Base-by-base conservation (phyloP, 1,140 invertebrate species). In the Diorhabda carinulata region DNA sequence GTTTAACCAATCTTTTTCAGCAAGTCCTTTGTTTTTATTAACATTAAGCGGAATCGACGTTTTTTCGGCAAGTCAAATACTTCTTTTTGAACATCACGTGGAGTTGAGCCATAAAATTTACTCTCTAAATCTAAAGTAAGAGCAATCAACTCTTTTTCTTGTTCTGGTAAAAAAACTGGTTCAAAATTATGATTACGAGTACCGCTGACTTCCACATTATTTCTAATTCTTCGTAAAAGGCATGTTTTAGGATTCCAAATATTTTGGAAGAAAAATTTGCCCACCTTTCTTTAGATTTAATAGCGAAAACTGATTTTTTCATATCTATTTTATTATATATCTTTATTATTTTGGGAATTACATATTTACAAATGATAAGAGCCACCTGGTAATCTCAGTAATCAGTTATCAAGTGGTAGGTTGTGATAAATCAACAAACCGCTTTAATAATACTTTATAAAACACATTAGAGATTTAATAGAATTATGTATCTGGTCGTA, bases 31-130 rank as follows among this genome's bases (percentile, higher is more conserved):
- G 2, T 25, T 25, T 25, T 25, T 25, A 25, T 25, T 25, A 25
- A 25, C 25, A 25, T 25, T 25, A 25, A 1, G 25, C 25, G 25
- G 25, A 25, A 25, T 25, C 25, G 25, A 0, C 1, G 25, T 25
- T 1, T 25, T 25, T 25, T 25, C 25, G 25, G 25, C 25, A 25
- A 25, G 64, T 74, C 64, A 69, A 69, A 77, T 3, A 70, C 71
- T 25, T 75, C 47, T 56, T 63, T 64, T 61, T 62, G 60, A 66
- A 69, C 72, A 43, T 73, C 70, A 25, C 10, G 47, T 44, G 44
- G 47, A 64, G 72, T 72, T 9, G 74, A 45, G 47, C 73, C 71
- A 70, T 69, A 73, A 63, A 73, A 73, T 9, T 69, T 56, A 47
- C 43, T 71, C 9, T 74, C 72, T 45, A 74, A 67, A 43, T 67